Conservation (phyloP, 2,113 vertebrate genomes). For the Psettodes erumei region DNA sequence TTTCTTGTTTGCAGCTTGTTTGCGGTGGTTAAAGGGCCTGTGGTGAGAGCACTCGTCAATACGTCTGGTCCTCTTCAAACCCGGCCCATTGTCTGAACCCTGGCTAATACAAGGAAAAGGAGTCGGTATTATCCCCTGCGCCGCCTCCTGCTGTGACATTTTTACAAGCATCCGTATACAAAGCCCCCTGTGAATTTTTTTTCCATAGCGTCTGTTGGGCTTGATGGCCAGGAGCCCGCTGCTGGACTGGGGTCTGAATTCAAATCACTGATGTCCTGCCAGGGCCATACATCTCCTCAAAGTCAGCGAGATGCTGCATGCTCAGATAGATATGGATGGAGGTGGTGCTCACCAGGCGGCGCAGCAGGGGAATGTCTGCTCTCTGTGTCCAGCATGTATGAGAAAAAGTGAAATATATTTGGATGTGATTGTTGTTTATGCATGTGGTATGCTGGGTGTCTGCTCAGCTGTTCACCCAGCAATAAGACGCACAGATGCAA, state of each 20-base stretch:
- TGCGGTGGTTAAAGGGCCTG: conserved; percentile 12
- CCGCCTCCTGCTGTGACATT: conserved; percentile 11
- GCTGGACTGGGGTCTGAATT: conserved; percentile 14
- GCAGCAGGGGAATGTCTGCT: conserved; percentile 24
- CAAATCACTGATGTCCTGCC: conserved; percentile 34
- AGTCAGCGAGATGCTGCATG: not conserved
- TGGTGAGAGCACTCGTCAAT: conserved; percentile 32
- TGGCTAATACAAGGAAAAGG: conserved; percentile 19
- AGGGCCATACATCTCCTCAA: conserved; percentile 13
- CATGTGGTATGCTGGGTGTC: not conserved
- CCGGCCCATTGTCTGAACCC: conserved; percentile 29
- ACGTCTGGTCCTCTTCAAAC: conserved; percentile 47
- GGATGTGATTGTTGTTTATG: conserved; percentile 18
- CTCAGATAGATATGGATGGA: conserved; percentile 20
- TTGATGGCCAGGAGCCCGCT: not conserved
- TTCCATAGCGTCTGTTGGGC: conserved; percentile 4
- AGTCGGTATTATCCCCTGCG: conserved; percentile 1
- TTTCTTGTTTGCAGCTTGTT: conserved; percentile 38
- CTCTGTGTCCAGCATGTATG: not conserved
- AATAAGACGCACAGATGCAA: not conserved
- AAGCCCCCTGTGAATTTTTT: conserved; percentile 16
- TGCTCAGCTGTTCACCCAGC: not conserved
- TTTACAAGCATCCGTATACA: conserved; percentile 5
- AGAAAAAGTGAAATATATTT: conserved; percentile 1
- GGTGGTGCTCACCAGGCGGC: not conserved